A percentile compares a stretch with the other conserved stretches of the same genome.
These are phyloP conservation scores for Machaerirhynchus nigripectus DNA, from an alignment of 2,113 vertebrate species.

Conservation along the genomic window DNA sequence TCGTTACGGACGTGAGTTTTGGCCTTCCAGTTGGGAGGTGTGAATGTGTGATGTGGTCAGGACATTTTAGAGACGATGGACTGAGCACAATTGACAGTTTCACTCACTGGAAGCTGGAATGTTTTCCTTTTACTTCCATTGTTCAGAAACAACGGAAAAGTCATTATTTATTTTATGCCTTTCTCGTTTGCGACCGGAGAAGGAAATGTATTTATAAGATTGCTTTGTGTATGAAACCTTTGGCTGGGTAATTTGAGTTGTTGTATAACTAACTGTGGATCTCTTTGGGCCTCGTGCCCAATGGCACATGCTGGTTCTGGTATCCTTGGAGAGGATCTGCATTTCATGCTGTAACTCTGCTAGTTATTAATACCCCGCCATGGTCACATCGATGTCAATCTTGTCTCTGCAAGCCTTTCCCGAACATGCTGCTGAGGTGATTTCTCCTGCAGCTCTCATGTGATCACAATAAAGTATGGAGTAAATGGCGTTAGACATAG, in stretches of 20 bases:
- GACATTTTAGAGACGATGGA: background rate
- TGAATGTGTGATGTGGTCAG: fast-evolving
- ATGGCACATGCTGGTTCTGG: background rate
- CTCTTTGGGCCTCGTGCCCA: background rate
- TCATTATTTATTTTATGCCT: background rate
- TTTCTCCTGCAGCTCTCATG: background rate
- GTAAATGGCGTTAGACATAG: background rate
- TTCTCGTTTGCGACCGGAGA: background rate
- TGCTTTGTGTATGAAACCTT: fast-evolving
- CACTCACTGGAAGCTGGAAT: background rate
- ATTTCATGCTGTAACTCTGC: background rate
- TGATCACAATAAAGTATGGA: background rate
- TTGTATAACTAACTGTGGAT: background rate
- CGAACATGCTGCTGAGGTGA: fast-evolving
- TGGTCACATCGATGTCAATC: background rate
- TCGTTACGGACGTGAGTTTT: fast-evolving
- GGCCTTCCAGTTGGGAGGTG: background rate
- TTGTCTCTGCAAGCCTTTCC: background rate
- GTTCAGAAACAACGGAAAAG: background rate
- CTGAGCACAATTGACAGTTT: background rate
- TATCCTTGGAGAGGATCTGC: background rate
- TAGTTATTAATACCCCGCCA: background rate
- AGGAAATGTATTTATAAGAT: background rate
- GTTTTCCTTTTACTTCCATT: background rate
- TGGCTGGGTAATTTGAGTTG: background rate